A percentile compares a stretch with the other conserved stretches of the same genome.
These are phyloP conservation scores for Nycticebus coucang DNA, from an alignment of 2,113 vertebrate species.

Conservation along the genomic window DNA sequence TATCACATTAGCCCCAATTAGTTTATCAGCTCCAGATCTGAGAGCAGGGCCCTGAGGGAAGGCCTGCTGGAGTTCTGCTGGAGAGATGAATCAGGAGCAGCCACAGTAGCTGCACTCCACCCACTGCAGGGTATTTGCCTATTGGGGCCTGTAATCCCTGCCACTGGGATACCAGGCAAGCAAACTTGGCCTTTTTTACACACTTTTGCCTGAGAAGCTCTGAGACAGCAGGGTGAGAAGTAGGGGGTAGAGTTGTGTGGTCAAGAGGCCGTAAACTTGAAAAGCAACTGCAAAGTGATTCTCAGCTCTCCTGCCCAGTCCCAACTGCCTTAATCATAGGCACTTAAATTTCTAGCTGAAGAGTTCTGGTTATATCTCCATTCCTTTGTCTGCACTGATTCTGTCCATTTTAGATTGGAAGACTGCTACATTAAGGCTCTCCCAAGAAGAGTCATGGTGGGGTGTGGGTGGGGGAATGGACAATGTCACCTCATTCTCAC, in stretches of 20 bases:
- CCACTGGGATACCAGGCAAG: background rate
- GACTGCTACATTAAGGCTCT: background rate
- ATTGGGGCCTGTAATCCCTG: background rate
- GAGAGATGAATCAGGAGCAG: slow-evolving; percentile 56
- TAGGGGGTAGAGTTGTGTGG: background rate
- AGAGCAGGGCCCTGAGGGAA: slow-evolving; percentile 65
- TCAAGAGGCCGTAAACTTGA: background rate
- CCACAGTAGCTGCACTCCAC: background rate
- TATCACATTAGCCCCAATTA: slow-evolving; percentile 81
- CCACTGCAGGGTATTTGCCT: background rate
- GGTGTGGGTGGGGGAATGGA: background rate
- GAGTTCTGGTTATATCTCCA: background rate
- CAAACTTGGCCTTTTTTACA: background rate
- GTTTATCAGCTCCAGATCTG: slow-evolving; percentile 75
- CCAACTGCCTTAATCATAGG: background rate
- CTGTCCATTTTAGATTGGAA: background rate
- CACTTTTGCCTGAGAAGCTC: background rate
- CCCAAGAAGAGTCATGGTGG: background rate
- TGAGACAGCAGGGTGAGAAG: background rate
- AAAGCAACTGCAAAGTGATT: background rate
- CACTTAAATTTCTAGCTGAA: slow-evolving; percentile 20
- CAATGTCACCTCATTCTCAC: background rate
- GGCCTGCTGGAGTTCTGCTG: slow-evolving; percentile 31
- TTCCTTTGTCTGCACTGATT: background rate
- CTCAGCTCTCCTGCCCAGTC: background rate